Conservation (phyloP, 2,797 vertebrate genomes). For the Diceros bicornis region DNA sequence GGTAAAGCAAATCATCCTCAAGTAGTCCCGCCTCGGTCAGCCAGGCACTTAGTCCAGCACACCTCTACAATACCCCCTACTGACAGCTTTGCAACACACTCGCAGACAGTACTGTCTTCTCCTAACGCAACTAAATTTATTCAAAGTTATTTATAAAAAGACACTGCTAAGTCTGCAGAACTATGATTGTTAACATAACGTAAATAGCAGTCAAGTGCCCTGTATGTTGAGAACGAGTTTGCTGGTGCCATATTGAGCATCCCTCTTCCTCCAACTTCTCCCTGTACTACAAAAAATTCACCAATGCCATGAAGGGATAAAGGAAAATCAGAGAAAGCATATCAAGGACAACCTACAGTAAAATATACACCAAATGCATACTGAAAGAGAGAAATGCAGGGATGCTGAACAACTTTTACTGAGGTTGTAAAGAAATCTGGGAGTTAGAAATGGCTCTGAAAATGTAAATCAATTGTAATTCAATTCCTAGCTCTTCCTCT, state of each 20-base stretch:
- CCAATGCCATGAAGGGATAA: background rate
- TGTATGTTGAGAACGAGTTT: background rate
- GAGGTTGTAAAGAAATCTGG: background rate
- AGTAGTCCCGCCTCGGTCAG: background rate
- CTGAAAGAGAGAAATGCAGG: rapidly evolving
- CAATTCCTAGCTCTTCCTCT: background rate
- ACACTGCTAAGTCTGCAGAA: background rate
- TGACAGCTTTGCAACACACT: background rate
- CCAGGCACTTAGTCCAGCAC: background rate
- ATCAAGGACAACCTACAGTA: conserved; percentile 15
- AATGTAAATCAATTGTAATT: background rate
- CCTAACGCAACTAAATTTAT: background rate
- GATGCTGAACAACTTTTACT: background rate
- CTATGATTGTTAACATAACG: background rate
- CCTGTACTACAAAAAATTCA: background rate
- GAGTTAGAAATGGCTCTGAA: background rate
- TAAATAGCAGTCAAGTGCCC: background rate
- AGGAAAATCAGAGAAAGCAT: background rate
- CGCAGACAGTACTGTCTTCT: background rate
- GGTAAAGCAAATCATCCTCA: background rate
- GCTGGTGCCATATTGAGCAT: background rate
- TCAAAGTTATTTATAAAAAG: conserved; percentile 16
- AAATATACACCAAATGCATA: background rate
- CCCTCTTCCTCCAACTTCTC: background rate
- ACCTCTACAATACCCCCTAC: background rate